Conservation (phyloP, 2,888 invertebrate genomes). For the Hirudinaria manillensis region DNA sequence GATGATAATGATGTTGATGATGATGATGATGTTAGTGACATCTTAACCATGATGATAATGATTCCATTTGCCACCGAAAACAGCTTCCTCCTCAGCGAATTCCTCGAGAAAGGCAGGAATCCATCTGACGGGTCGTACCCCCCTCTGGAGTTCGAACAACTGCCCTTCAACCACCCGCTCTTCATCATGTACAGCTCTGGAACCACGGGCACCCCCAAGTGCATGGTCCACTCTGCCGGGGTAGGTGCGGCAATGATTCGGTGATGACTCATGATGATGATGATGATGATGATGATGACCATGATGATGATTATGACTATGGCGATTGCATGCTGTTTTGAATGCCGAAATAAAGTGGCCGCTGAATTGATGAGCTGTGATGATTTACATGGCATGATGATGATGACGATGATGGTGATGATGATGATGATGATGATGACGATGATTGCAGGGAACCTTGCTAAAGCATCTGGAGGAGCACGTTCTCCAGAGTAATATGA, state of each 20-base stretch:
- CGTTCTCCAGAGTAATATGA: conserved; percentile 57
- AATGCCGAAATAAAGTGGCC: not conserved
- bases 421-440: conserved; percentile 28
- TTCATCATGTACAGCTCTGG: conserved; percentile 61
- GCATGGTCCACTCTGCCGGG: conserved; percentile 60
- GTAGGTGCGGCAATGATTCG: conserved; percentile 48
- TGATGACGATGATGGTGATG: conserved; percentile 34
- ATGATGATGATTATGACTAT: not conserved
- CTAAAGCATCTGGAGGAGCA: conserved; percentile 60
- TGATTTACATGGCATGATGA: conserved; percentile 13
- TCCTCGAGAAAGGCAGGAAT: conserved; percentile 44
- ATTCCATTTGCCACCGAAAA: not conserved
- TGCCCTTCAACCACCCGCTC: conserved; percentile 60
- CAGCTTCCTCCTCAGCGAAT: conserved; percentile 42
- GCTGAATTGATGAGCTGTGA: not conserved
- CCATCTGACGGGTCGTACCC: conserved; percentile 41
- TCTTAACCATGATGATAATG: not conserved
- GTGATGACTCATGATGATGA: no score
- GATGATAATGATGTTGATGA: not conserved
- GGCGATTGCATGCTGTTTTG: not conserved
- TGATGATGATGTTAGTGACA: not conserved
- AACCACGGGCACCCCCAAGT: conserved; percentile 62
- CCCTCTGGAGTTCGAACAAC: conserved; percentile 54
- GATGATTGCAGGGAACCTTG: conserved; percentile 57
- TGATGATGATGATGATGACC: no score